Base-by-base conservation (phyloP, 2,113 vertebrate genomes). In the Columbina picui region DNA sequence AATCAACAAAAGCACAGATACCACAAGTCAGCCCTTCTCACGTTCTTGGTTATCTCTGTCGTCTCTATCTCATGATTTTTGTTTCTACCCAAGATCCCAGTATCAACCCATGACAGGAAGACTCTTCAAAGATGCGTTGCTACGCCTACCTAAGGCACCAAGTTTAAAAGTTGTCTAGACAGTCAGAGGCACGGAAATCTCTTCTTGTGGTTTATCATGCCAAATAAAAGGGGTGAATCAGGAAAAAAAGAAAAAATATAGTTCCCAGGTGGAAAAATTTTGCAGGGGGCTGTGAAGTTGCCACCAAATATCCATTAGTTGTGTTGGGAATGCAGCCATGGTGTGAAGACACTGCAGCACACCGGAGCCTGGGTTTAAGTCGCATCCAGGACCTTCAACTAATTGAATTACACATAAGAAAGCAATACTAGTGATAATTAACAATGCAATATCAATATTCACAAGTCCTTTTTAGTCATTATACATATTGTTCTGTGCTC, bases 401-500 rank as follows among this genome's bases (percentile, higher is more conserved):
- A 64, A 63, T 57, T 81, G 13, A 68, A 60, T 70, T 74, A 57
- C 45, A 39, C 4, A 7, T 53, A 74, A 53, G 34, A 76, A 57
- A 53, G 9, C 6, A 60, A 49, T 79, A 23, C 4, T 39, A 39
- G 12, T n/a, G 23, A 70, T 80, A 91, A 91, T n/a, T 77, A 89
- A 67, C 53, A n/a, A 32, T 50, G 45, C 57, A 49, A 81, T 94
- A 65, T 57, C 65, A 80, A 39, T 85, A 68, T 85, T 87, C 43
- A 15, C 7, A 45, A 93, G 23, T 83, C 53, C 7, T 77, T 87
- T 87, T 29, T 39, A 38, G 45, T 84, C 27, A 36, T 85, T 47
- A 64, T 38, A 53, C 4, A 7, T 90, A 53, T 50, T 87, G 60
- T 87, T 32, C 34, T 90, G 9, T 87, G 36, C 55, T 97, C 94